Base-by-base conservation (phyloP, 2,797 vertebrate species). In the Iguana delicatissima region DNA sequence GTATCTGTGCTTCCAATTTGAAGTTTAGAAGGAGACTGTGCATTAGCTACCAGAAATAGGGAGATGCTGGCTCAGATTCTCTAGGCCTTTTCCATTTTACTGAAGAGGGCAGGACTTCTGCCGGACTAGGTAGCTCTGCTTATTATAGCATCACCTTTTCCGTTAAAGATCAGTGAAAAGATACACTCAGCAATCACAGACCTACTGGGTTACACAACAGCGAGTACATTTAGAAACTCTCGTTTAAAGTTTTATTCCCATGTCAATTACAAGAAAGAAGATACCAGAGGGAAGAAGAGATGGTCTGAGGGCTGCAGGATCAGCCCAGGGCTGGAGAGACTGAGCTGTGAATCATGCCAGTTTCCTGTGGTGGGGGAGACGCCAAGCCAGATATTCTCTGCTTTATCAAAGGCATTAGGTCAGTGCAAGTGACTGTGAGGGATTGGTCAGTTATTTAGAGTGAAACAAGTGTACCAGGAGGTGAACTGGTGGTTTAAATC, bases 271-370 rank as follows among this genome's bases (percentile, higher is more conserved):
- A 92, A 91, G 83, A 88, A 94, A 91, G 9, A 81, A 67, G 84
- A 20, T 26, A 80, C 77, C 83, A 74, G 88, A 74, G 81, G 91
- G 91, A 94, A 94, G 80, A 38, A 59, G 74, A 92, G 80, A 86
- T 16, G 89, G 92, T 80, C 32, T 20, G 64, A 69, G 26, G 57
- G 59, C 16, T 42, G 73, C 35, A n/a, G 59, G 80, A 84, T 74
- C 69, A 32, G 50, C 6, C 59, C 22, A 3, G 9, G 62, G 24
- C 2, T 69, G 85, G n/a, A 55, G 22, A 81, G 77, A 62, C 1
- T 26, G 67, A 74, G 9, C 32, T 12, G 38, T 46, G 7, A 32
- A 29, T 57, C n/a, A 6, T 10, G 50, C 29, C 16, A 35, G 32
- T 26, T 29, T 9, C 29, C 46, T n/a, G 7, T n/a, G 14, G 3